Evolutionary conservation across 2,113 vertebrate species (phyloP).

Genomic region (Antigone vipio): DNA sequence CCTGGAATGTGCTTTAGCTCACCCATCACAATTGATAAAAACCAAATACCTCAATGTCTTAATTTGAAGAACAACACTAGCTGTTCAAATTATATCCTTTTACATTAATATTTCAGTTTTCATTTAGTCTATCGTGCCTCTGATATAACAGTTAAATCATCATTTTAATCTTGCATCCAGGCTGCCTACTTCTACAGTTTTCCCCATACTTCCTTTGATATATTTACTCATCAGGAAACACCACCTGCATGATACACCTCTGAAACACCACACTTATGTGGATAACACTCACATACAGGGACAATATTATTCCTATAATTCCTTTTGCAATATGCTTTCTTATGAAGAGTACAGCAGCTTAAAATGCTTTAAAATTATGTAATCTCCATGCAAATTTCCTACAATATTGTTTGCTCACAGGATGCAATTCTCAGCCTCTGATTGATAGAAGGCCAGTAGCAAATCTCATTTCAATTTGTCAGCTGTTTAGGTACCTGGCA

Average conservation of each 20-base stretch:
- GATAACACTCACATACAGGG: not conserved
- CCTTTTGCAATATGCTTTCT: not conserved
- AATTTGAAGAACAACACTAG: not conserved
- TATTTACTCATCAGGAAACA: not conserved
- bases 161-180: not conserved
- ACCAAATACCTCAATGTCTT: not conserved
- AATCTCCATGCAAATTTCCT: slow-evolving; percentile 1
- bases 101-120: not conserved
- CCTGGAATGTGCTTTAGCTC: not conserved
- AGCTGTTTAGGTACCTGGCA: not conserved
- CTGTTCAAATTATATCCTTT: not conserved
- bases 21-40: not conserved
- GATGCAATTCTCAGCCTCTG: not conserved
- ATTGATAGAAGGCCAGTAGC: not conserved
- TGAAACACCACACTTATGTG: not conserved
- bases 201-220: not conserved
- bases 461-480: slow-evolving; percentile 26
- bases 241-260: not conserved
- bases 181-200: not conserved
- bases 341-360: not conserved
- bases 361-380: not conserved
- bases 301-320: not conserved
- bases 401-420: not conserved
- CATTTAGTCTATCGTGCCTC: not conserved
- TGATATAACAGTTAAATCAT: not conserved